Percentiles rank a stretch among this genome's conserved stretches.
Conservation (phyloP, 1,140 invertebrate species). For the Leguminivora glycinivorella region DNA sequence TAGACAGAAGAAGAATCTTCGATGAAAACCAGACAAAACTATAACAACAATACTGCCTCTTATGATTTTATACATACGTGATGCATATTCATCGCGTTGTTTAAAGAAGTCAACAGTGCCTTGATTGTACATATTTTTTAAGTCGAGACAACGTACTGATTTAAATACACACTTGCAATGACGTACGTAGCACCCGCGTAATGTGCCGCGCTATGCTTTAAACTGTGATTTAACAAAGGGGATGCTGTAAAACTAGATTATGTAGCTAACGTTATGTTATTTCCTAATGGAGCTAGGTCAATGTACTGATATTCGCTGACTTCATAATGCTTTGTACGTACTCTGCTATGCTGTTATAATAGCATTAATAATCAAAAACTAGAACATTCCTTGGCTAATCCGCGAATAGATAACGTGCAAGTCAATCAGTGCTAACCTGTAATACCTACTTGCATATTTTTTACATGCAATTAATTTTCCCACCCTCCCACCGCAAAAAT, state of each 20-base stretch:
- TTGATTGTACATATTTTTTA: not conserved
- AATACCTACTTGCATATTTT: no score
- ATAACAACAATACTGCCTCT: no score
- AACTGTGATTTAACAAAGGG: constrained; percentile 9
- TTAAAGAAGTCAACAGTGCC: not conserved
- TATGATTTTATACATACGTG: no score
- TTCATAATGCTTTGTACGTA: not conserved
- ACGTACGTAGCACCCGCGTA: not conserved
- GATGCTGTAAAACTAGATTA: not conserved
- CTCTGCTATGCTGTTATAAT: not conserved
- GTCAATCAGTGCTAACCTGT: no score
- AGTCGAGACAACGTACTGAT: not conserved
- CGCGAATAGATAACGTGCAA: no score
- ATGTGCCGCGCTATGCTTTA: constrained; percentile 6
- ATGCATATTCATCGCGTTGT: not conserved
- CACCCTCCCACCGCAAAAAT: no score
- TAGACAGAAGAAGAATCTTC: no score
- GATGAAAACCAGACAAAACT: not conserved
- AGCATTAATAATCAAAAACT: no score
- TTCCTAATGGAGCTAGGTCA: constrained; percentile 9
- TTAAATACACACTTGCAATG: constrained; percentile 1
- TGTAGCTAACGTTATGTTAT: not conserved
- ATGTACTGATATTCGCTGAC: not conserved
- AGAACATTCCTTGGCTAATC: no score
- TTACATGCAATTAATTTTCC: no score